phyloP scores from a whole-genome alignment of 64 coral and sea anemone species.

The Montipora capricornis region DNA sequence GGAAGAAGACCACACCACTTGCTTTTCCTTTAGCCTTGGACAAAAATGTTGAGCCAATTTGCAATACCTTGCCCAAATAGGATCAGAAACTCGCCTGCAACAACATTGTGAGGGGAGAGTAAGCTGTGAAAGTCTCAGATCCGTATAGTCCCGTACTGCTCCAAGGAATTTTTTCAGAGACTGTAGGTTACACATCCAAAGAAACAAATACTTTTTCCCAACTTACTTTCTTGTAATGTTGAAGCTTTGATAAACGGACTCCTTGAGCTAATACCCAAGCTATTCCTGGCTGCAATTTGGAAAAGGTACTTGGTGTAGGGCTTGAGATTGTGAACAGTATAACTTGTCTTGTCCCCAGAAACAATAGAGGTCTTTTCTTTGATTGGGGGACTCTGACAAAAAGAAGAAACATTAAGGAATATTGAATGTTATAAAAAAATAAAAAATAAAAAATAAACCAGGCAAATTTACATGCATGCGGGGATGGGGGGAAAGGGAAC shows the following conservation, averaged over 20 bases:
- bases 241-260: background rate
- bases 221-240: conserved; percentile 46
- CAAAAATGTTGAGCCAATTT: too few relatives aligned
- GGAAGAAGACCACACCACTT: too few relatives aligned
- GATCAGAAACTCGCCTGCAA: too few relatives aligned
- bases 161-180: too few relatives aligned
- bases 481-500: too few relatives aligned
- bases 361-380: background rate
- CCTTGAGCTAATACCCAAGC: background rate
- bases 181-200: too few relatives aligned
- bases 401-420: background rate
- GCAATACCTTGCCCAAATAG: too few relatives aligned
- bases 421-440: background rate
- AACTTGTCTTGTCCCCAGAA: background rate
- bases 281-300: conserved; percentile 38
- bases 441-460: background rate
- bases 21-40: too few relatives aligned
- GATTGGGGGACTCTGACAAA: background rate
- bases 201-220: background rate
- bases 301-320: conserved; percentile 48
- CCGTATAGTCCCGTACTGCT: too few relatives aligned
- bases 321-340: background rate
- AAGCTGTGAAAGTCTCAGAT: too few relatives aligned
- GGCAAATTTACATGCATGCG: too few relatives aligned
- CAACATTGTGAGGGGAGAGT: too few relatives aligned